Base-by-base conservation (phyloP, 30 jellyfish, hydroid and myxozoan genomes). In the Chironex yamaguchii region DNA sequence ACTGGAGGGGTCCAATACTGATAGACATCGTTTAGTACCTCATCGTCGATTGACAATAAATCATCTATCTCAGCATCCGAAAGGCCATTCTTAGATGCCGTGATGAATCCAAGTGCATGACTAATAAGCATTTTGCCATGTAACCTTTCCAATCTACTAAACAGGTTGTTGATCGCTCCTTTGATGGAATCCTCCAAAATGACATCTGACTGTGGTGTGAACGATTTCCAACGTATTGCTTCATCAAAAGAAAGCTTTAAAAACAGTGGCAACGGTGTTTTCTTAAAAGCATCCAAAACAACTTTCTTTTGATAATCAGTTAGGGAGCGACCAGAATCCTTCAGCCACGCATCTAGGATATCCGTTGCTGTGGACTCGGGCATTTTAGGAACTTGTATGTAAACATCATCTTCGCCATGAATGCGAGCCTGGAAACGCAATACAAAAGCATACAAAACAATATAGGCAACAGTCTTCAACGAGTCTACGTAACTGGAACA, bases 1-100 rank as follows among this genome's bases (percentile, higher is more conserved):
- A 91, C 76, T 4, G 98, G 98, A 33, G 98, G 98, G 28, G 96
- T 86, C 98, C 98, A 91, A 81, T 91, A 91, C 73, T 91, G 98
- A 52, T 91, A 91, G 25, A 91, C 98, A 52, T 91, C 98, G 49
- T 91, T 91, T 30, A 91, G 50, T 1, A 91, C 98, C 4, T 84
- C 96, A 63, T 91, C 98, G 34, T 91, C 98, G 34, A 91, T 78
- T 24, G 98, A 91, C 36, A 91, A 64, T 20, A 91, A 21, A 42
- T 91, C 98, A 65, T 91, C 98, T 4, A 91, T 62, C 58, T 91
- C 98, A 14, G 95, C 96, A 32, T 91, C 98, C 11, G 91, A 64
- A 29, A 91, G 76, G 4, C 98, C 98, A 63, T 85, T 82, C 63
- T 85, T 88, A 12, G 98, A 76, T 14, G 94, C 93, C 4, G 98